Evolutionary conservation across 35 echinoderm and acorn worm species (phyloP).

Genomic region (Nesometra sesokonis): DNA sequence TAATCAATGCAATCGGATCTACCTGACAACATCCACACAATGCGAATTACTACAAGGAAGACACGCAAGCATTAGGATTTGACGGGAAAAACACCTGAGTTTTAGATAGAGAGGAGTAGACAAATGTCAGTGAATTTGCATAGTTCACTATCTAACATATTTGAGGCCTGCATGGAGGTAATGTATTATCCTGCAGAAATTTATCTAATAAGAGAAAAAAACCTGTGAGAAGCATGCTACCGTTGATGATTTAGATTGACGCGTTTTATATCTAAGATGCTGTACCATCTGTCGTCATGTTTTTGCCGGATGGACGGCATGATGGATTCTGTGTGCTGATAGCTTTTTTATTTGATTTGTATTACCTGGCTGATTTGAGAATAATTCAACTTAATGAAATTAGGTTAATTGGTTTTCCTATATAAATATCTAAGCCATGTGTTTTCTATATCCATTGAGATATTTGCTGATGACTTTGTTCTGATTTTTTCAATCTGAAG

Average conservation of each 20-base stretch:
- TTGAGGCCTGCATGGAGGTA: not conserved
- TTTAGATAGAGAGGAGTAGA: not conserved
- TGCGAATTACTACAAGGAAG: not conserved
- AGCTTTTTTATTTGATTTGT: too few species aligned
- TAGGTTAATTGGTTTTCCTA: too few species aligned
- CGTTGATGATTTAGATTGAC: not conserved
- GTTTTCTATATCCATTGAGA: too few species aligned
- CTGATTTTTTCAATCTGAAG: too few species aligned
- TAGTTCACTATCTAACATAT: not conserved
- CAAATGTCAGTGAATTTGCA: not conserved
- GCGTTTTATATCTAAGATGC: not conserved
- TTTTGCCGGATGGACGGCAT: not conserved
- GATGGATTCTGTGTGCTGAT: too few species aligned
- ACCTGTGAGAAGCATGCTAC: not conserved
- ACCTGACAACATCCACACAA: not conserved
- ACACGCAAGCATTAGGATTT: not conserved
- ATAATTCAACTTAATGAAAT: too few species aligned
- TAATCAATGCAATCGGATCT: not conserved
- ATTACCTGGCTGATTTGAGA: too few species aligned
- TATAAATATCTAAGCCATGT: too few species aligned
- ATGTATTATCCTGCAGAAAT: not conserved
- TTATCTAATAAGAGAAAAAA: too few species aligned
- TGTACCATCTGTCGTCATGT: not conserved
- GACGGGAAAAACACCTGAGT: not conserved
- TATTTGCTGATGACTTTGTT: too few species aligned